phyloP scores from a whole-genome alignment of 2,113 vertebrate species.

The Aleadryas rufinucha region DNA sequence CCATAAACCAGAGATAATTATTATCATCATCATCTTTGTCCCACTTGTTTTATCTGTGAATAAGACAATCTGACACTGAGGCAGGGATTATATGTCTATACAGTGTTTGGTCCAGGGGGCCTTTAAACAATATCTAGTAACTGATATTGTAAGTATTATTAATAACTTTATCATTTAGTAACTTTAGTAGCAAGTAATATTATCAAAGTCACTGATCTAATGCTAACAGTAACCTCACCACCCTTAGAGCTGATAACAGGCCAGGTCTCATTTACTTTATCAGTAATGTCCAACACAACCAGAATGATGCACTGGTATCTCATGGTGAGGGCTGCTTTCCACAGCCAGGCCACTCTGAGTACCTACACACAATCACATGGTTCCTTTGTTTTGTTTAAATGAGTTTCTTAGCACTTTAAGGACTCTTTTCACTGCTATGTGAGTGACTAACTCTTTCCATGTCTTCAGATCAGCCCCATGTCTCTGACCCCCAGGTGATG shows the following conservation, averaged over 20 bases:
- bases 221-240: background rate
- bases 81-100: background rate
- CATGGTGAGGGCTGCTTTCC: background rate
- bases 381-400: background rate
- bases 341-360: background rate
- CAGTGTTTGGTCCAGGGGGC: background rate
- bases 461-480: constrained; percentile 52
- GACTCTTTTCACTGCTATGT: background rate
- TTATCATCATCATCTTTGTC: background rate
- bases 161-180: background rate
- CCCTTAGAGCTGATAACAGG: background rate
- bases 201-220: background rate
- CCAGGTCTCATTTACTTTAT: background rate
- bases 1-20: background rate
- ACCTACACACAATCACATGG: background rate
- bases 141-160: background rate
- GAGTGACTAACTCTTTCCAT: background rate
- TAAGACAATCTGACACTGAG: background rate
- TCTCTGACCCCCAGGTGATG: background rate
- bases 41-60: background rate
- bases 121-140: background rate
- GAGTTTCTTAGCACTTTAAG: background rate
- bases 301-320: background rate
- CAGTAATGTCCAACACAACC: background rate
- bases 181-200: background rate